Conservation (phyloP, 2,113 vertebrate genomes). For the Menidia beryllina region DNA sequence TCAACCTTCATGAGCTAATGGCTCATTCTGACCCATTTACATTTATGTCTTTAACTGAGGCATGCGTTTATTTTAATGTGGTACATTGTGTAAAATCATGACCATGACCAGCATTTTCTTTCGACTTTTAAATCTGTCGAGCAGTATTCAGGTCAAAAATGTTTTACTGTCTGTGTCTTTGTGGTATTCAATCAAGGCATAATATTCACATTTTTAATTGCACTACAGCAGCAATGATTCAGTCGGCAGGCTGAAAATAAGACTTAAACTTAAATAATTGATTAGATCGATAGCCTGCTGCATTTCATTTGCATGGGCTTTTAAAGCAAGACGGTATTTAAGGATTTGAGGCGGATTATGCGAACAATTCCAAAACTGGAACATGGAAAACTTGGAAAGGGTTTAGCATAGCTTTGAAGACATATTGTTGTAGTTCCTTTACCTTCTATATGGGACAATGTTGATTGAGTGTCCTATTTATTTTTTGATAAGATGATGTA, state of each 20-base stretch:
- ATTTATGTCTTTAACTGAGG: background rate
- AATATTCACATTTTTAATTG: conserved; percentile 1
- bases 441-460: too few relatives aligned
- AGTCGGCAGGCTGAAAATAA: background rate
- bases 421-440: too few relatives aligned
- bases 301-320: conserved; percentile 13
- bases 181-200: background rate
- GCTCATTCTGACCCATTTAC: conserved; percentile 52
- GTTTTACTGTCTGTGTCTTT: background rate
- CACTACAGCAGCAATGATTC: background rate
- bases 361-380: too few relatives aligned
- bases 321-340: background rate
- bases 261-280: conserved; percentile 20
- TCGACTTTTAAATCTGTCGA: background rate
- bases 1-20: conserved; percentile 40
- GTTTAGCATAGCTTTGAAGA: too few relatives aligned
- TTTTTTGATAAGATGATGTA: too few relatives aligned
- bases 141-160: background rate
- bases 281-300: conserved; percentile 28
- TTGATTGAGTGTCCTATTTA: too few relatives aligned
- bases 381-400: too few relatives aligned
- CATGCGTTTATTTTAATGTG: conserved; percentile 22
- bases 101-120: conserved; percentile 11
- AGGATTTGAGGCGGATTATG: background rate
- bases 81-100: conserved; percentile 20